Percentiles rank a stretch among this genome's conserved stretches.
Evolutionary conservation across 2,113 vertebrate species (phyloP).

Genomic region (Accipiter cooperii): DNA sequence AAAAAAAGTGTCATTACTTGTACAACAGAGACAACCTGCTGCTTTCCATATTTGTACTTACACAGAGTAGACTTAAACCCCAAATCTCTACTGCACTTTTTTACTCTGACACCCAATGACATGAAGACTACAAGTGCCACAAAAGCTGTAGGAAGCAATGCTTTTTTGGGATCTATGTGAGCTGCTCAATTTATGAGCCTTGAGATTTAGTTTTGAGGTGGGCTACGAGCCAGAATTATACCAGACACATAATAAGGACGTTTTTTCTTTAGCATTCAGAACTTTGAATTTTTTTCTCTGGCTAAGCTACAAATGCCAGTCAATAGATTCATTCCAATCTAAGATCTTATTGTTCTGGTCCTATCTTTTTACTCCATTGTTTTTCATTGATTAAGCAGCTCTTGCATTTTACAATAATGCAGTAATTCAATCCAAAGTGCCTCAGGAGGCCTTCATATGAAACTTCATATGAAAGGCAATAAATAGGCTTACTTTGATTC

Average conservation of each 20-base stretch:
- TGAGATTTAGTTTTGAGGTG: not conserved
- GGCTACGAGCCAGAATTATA: not conserved
- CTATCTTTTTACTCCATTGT: not conserved
- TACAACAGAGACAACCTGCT: not conserved
- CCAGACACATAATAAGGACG: not conserved
- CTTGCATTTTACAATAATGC: not conserved
- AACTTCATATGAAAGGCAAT: not conserved
- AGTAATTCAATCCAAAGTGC: not conserved
- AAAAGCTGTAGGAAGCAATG: not conserved
- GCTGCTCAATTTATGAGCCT: not conserved
- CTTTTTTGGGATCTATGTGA: not conserved
- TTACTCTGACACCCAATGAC: not conserved
- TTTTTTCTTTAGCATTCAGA: slow-evolving; percentile 7
- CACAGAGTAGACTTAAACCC: not conserved
- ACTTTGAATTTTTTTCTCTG: not conserved
- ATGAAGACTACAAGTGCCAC: not conserved
- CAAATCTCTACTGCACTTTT: not conserved
- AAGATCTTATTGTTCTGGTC: slow-evolving; percentile 38
- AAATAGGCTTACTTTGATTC: slow-evolving; percentile 38
- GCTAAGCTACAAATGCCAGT: not conserved
- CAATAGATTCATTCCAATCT: slow-evolving; percentile 35
- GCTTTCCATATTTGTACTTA: not conserved
- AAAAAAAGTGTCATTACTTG: not conserved
- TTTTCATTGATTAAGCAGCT: slow-evolving; percentile 50
- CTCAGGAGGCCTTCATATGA: not conserved